Conservation (phyloP, 1,140 invertebrate species). For the Dinoponera quadriceps region DNA sequence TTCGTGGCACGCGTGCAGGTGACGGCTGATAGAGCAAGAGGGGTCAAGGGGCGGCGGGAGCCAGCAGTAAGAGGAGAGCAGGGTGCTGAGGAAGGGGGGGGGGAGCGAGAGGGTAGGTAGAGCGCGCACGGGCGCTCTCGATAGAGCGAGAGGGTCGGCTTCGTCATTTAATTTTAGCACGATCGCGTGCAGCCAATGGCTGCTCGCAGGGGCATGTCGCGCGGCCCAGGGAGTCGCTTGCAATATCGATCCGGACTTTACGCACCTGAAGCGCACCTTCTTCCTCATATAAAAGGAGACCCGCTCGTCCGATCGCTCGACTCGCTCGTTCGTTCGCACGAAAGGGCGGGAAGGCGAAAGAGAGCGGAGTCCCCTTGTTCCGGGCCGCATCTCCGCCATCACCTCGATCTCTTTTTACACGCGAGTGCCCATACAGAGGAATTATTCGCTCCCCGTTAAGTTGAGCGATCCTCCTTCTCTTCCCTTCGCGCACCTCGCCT, state of each 20-base stretch:
- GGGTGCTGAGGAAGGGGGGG: background rate
- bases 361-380: background rate
- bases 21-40: slow-evolving; percentile 14
- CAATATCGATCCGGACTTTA: slow-evolving; percentile 72
- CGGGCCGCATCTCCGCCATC: no score
- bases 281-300: slow-evolving; percentile 35
- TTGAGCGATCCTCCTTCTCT: no score
- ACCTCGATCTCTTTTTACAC: no score
- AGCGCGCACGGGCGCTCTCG: background rate
- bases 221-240: slow-evolving; percentile 68
- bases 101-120: background rate
- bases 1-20: slow-evolving; percentile 3
- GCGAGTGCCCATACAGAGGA: no score
- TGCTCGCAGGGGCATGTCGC: slow-evolving; percentile 64
- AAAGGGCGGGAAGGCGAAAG: background rate
- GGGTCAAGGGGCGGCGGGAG: background rate
- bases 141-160: background rate
- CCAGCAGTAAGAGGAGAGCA: background rate
- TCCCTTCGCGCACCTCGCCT: no score
- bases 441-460: no score
- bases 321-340: background rate
- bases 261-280: slow-evolving; percentile 69
- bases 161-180: slow-evolving; percentile 70
- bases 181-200: slow-evolving; percentile 67
- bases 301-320: slow-evolving; percentile 10